Conservation (phyloP, 2,113 vertebrate genomes). For the Heteronetta atricapilla region DNA sequence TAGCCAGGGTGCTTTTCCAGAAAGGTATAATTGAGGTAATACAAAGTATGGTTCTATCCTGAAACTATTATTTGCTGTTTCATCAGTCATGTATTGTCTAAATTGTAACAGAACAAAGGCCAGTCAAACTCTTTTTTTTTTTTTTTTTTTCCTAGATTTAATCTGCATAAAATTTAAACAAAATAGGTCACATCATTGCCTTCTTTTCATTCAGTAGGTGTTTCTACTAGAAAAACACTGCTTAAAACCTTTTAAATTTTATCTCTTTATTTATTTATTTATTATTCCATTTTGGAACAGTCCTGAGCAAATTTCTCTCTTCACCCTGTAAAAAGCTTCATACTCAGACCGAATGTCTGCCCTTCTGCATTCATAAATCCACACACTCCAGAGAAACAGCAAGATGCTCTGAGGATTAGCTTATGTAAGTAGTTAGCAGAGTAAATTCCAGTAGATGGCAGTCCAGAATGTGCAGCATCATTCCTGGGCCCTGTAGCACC, state of each 20-base stretch:
- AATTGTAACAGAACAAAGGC: neutral
- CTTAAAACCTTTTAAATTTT: neutral
- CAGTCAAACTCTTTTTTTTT: neutral
- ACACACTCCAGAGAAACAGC: neutral
- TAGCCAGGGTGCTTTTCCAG: neutral
- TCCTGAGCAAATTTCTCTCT: neutral
- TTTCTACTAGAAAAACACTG: too few relatives aligned
- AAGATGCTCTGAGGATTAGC: neutral
- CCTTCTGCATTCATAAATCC: neutral
- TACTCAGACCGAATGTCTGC: neutral
- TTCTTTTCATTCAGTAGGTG: neutral
- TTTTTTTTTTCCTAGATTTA: neutral
- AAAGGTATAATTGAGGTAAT: neutral
- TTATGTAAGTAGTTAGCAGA: constrained; percentile 37
- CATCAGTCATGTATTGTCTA: neutral
- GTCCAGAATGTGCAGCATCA: neutral
- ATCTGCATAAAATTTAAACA: neutral
- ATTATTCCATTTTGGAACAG: neutral
- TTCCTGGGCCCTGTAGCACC: neutral
- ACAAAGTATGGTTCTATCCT: neutral
- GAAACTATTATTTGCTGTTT: neutral
- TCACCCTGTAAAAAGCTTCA: neutral
- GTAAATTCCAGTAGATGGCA: constrained; percentile 61
- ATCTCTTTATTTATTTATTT: too few relatives aligned
- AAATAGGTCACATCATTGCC: neutral